Conservation (phyloP, 2,113 vertebrate species). For the Phrynosoma platyrhinos region DNA sequence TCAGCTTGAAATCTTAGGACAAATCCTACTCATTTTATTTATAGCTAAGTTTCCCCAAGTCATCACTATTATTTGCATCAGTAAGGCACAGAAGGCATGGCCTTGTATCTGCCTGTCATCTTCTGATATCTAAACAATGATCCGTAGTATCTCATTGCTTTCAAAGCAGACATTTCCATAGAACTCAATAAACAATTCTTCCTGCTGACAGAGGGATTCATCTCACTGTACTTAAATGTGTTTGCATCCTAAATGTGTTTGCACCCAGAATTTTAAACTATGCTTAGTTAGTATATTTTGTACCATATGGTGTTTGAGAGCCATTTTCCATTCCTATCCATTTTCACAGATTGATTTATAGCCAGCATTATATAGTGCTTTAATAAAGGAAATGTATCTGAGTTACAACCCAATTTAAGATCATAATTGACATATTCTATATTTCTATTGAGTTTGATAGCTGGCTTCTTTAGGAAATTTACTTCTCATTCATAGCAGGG, state of each 20-base stretch:
- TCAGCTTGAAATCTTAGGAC: background rate
- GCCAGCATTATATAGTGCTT: background rate
- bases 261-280: background rate
- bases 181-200: conserved; percentile 1
- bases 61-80: background rate
- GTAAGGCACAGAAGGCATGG: background rate
- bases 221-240: background rate
- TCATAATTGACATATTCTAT: conserved; percentile 22
- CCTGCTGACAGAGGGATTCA: background rate
- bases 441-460: conserved; percentile 33
- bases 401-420: conserved; percentile 24
- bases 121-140: conserved; percentile 36
- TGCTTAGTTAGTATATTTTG: background rate
- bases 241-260: background rate
- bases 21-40: conserved; percentile 13
- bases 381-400: conserved; percentile 29
- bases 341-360: conserved; percentile 14
- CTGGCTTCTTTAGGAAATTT: conserved; percentile 30
- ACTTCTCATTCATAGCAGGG: background rate
- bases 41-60: conserved; percentile 12
- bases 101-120: conserved; percentile 28
- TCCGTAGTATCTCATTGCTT: conserved; percentile 10
- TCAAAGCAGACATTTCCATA: conserved; percentile 3
- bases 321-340: background rate
- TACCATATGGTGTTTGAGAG: background rate